Conservation (phyloP, 2,888 invertebrate species). For the Trypoxylon attenuatum region DNA sequence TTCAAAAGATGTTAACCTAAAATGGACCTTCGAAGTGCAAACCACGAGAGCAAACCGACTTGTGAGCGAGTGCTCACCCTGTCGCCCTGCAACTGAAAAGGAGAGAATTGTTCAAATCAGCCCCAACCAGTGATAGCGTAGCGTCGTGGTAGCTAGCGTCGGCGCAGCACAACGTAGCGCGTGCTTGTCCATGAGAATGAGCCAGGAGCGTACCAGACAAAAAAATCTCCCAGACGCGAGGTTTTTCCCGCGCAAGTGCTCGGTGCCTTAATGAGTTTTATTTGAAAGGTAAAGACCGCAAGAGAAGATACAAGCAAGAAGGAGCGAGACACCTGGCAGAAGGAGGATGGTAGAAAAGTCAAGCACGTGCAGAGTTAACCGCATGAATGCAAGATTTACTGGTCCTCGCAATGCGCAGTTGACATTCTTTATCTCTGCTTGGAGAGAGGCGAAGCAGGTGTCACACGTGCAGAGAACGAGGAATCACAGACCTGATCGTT, state of each 20-base stretch:
- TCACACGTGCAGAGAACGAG: not conserved
- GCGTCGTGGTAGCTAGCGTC: no score
- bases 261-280: no score
- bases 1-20: no score
- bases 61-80: constrained; percentile 21
- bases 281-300: no score
- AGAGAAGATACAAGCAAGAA: no score
- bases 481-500: not conserved
- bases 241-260: no score
- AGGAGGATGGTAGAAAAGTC: not conserved
- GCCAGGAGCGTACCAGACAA: no score
- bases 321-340: no score
- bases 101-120: constrained; percentile 38
- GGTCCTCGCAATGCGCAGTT: not conserved
- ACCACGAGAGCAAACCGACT: constrained; percentile 29
- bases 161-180: no score
- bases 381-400: constrained; percentile 4
- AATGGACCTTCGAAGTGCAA: constrained; percentile 25
- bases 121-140: no score
- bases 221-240: no score
- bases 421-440: not conserved
- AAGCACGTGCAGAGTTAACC: constrained; percentile 11
- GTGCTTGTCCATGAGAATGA: no score
- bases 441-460: not conserved
- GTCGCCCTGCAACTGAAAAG: constrained; percentile 27